phyloP scores from a whole-genome alignment of 1,140 invertebrate genomes.

The Sarcophaga bullata region DNA sequence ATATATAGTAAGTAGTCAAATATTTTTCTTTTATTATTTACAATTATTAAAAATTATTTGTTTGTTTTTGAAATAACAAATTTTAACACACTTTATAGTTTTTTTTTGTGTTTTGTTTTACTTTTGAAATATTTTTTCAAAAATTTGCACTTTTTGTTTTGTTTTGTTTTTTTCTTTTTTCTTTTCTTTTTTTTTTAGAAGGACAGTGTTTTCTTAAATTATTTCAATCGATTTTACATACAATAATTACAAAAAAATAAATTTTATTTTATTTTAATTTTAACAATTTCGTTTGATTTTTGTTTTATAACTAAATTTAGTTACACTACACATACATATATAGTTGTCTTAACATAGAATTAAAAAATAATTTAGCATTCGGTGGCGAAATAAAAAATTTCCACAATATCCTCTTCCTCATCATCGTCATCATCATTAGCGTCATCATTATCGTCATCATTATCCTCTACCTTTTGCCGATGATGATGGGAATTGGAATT shows the following conservation, averaged over 20 bases:
- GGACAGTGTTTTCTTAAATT: not conserved
- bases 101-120: not conserved
- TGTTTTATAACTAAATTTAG: conserved; percentile 1
- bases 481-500: not conserved
- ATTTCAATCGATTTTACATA: too few species aligned
- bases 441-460: not conserved
- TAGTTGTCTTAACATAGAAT: not conserved
- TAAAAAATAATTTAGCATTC: conserved; percentile 50
- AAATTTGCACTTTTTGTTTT: conserved; percentile 40
- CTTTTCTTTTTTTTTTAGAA: not conserved
- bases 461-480: not conserved
- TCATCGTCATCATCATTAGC: conserved; percentile 12
- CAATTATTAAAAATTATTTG: conserved; percentile 4
- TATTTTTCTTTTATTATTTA: not conserved
- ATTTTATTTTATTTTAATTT: not conserved
- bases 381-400: conserved; percentile 62
- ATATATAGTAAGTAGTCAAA: not conserved
- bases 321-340: not conserved
- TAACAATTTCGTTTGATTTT: not conserved
- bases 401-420: conserved; percentile 47
- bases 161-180: too few species aligned
- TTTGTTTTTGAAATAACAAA: not conserved
- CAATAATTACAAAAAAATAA: conserved; percentile 18
- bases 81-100: not conserved
- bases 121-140: conserved; percentile 33